Evolutionary conservation across 2,888 invertebrate species (phyloP), one percentile per base, ranked within the genome.

Genomic region (Timema cristinae): DNA sequence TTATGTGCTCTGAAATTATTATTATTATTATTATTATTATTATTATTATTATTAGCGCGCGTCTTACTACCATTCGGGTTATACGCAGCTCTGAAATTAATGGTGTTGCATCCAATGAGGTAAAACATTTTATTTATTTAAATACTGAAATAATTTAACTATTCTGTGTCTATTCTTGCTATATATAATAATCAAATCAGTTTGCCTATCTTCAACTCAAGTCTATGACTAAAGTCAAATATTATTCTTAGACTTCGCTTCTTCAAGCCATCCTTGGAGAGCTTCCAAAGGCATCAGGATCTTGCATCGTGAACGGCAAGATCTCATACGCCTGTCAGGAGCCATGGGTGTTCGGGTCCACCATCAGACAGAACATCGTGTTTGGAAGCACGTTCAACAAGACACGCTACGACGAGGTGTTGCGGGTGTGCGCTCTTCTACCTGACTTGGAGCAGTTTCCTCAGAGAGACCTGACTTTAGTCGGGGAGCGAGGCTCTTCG

Each of bases 191-290:
- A 54, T 13, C 11, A 54, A 4, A 11, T 2, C 2, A n/a, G 54
- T 54, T 54, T 54, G 54, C 11, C 11, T 13, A 54, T 54, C n/a
- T 54, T 1, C 54, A 54, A 54, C 11, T n/a, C 1, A 54, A n/a
- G 54, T 11, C 54, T 54, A 4, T 54, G 54, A 54, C 49, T 75
- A 73, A 4, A 69, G 89, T 85, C 89, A 4, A 10, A 0, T 15
- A 5, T 13, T 10, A 16, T 5, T 15, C 59, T 5, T 72, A 89
- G 86, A 89, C 89, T 2, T 90, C 91, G 0, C 79, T 93, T 0
- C 82, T 93, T 0, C 89, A 90, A 77, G 89, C 91, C 0, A 85
- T 95, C 69, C 83, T 96, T n/a, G 88, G 89, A 69, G 95, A 96
- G 82, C 82, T 95, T 67, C 90, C 91, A 4, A 77, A 83, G 7